These are phyloP conservation scores for Netelia fuscicornis DNA, from an alignment of 2,888 invertebrate genomes.

Conservation along the genomic window DNA sequence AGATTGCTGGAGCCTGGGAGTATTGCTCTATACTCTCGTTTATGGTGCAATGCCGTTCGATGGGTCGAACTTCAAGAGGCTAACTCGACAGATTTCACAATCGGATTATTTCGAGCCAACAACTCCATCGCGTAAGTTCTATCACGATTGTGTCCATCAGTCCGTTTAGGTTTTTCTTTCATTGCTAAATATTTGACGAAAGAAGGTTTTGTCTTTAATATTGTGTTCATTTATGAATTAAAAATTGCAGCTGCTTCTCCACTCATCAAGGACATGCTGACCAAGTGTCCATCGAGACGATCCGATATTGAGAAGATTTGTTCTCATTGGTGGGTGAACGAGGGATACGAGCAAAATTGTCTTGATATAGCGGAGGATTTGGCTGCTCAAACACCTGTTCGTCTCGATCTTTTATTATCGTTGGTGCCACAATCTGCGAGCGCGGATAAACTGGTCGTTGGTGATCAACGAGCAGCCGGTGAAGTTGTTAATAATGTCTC, in stretches of 20 bases:
- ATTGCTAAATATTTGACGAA: background rate
- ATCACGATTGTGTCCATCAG: no score
- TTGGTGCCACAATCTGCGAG: constrained; percentile 92
- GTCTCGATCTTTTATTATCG: constrained; percentile 94
- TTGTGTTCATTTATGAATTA: background rate
- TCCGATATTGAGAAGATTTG: constrained; percentile 98
- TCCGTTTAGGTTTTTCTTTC: background rate
- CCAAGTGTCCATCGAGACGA: constrained; percentile 95
- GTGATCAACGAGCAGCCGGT: constrained; percentile 83
- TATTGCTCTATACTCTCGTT: constrained; percentile 98
- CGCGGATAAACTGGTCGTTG: constrained; percentile 89
- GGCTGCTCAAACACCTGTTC: constrained; percentile 95
- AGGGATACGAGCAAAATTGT: constrained; percentile 92
- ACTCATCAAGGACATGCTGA: constrained; percentile 97
- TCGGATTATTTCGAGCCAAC: constrained; percentile 99
- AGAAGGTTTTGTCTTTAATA: background rate
- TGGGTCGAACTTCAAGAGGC: constrained; percentile 98
- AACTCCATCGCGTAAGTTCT: constrained; percentile 93
- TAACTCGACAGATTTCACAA: constrained; percentile 98
- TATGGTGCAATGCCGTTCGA: constrained; percentile 99
- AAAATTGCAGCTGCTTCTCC: constrained; percentile 94
- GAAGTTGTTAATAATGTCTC: constrained; percentile 77
- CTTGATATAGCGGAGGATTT: constrained; percentile 94
- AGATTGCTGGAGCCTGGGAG: constrained; percentile 97
- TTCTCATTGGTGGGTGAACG: constrained; percentile 98